Conservation (phyloP, 2,113 vertebrate genomes). For the Petrocephalus microphthalmus region DNA sequence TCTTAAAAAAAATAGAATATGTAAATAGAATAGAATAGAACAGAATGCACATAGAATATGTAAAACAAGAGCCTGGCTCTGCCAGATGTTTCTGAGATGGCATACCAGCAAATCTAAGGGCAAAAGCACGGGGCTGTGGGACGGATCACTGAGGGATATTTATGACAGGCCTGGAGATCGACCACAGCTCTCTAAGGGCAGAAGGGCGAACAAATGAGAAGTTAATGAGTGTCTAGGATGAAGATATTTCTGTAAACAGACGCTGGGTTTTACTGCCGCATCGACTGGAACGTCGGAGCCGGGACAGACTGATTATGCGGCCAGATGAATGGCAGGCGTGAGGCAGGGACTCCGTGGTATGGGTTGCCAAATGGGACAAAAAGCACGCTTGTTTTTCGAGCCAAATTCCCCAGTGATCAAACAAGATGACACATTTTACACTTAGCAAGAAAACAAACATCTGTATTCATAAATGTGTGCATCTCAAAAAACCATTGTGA, state of each 20-base stretch:
- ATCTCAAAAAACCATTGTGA: not conserved
- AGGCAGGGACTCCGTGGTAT: not conserved
- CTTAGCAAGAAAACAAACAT: not conserved
- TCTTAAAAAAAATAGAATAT: not conserved
- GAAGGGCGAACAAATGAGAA: not conserved
- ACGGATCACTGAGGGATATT: not conserved
- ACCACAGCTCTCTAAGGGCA: not conserved
- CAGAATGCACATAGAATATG: not conserved
- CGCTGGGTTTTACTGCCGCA: not conserved
- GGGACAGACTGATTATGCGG: not conserved
- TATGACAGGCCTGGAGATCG: not conserved
- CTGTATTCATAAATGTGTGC: not conserved
- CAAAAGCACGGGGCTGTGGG: no score
- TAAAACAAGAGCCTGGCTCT: not conserved
- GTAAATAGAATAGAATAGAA: no score
- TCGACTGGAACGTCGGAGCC: not conserved
- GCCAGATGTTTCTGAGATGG: not conserved
- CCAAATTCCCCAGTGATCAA: not conserved
- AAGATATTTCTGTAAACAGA: not conserved
- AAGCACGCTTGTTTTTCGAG: not conserved
- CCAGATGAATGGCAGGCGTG: constrained; percentile 5
- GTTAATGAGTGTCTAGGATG: not conserved
- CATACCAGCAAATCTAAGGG: not conserved
- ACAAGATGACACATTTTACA: not conserved
- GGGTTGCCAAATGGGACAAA: not conserved